These are phyloP conservation scores for Caenorhabditis sp. DNA, from an alignment of 2,888 invertebrate species.

Conservation along the genomic window DNA sequence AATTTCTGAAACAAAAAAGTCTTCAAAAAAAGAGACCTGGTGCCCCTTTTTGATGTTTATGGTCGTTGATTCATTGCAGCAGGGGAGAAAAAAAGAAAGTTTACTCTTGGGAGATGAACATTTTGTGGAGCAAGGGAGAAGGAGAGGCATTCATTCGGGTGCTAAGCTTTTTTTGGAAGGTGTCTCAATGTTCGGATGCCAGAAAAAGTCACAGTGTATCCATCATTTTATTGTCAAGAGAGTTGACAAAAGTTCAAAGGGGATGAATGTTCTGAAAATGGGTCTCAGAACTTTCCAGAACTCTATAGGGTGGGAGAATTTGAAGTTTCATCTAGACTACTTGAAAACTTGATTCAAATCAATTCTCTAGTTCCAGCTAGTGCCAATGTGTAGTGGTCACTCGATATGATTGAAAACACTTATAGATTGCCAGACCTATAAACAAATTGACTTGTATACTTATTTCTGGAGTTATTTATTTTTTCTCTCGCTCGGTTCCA, in stretches of 20 bases:
- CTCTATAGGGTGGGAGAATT: too few relatives aligned
- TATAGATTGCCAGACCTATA: neutral
- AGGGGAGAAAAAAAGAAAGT: neutral
- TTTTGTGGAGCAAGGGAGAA: neutral
- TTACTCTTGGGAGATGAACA: conserved; percentile 20
- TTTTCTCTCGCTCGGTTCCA: neutral
- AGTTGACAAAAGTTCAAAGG: too few relatives aligned
- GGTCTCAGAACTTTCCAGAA: too few relatives aligned
- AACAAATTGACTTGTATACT: conserved; percentile 10
- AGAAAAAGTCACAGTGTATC: neutral
- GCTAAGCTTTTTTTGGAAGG: too few relatives aligned
- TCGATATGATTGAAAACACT: neutral
- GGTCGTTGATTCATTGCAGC: conserved; percentile 28
- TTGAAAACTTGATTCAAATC: too few relatives aligned
- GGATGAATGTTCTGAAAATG: too few relatives aligned
- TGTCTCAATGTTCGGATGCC: neutral
- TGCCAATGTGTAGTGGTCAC: conserved; percentile 1
- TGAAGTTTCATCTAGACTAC: too few relatives aligned
- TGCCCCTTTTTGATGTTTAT: conserved; percentile 25
- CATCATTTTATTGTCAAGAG: too few relatives aligned
- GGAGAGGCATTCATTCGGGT: neutral
- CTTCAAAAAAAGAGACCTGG: neutral
- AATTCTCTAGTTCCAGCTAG: too few relatives aligned
- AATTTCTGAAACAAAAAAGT: neutral
- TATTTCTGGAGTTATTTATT: conserved; percentile 17